Conservation (phyloP, 2,113 vertebrate genomes). For the Phrynosoma blainvillii region DNA sequence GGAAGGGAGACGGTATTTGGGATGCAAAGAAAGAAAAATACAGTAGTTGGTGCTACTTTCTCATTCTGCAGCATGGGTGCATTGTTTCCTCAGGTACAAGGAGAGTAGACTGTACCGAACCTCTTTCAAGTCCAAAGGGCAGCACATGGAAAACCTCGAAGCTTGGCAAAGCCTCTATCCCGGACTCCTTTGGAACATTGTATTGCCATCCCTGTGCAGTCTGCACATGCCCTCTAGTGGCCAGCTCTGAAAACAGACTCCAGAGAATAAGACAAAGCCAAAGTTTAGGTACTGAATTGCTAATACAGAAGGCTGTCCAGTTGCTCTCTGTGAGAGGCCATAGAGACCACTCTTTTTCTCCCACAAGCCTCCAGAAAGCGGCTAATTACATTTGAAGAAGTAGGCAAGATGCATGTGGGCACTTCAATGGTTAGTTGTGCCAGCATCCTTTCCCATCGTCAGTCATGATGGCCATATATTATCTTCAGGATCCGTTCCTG, state of each 20-base stretch:
- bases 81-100: neutral
- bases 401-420: too few relatives aligned
- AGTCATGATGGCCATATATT: neutral
- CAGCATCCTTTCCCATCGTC: neutral
- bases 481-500: neutral
- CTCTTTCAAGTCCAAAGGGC: neutral
- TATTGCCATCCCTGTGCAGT: conserved; percentile 19
- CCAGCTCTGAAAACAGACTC: neutral
- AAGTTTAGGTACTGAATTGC: neutral
- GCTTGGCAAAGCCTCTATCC: neutral
- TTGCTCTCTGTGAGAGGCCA: neutral
- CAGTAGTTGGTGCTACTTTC: neutral
- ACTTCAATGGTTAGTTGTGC: neutral
- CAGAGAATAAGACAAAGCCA: neutral
- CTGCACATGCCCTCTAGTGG: conserved; percentile 57
- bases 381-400: neutral
- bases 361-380: neutral
- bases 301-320: neutral
- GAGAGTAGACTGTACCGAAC: neutral
- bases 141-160: neutral
- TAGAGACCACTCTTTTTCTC: neutral
- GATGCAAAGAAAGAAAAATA: neutral
- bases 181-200: neutral
- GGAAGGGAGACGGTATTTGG: neutral
- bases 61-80: neutral